Percentiles rank a stretch among this genome's conserved stretches.
These are phyloP conservation scores for Tichodroma muraria DNA, from an alignment of 2,113 vertebrate species.

Conservation along the genomic window DNA sequence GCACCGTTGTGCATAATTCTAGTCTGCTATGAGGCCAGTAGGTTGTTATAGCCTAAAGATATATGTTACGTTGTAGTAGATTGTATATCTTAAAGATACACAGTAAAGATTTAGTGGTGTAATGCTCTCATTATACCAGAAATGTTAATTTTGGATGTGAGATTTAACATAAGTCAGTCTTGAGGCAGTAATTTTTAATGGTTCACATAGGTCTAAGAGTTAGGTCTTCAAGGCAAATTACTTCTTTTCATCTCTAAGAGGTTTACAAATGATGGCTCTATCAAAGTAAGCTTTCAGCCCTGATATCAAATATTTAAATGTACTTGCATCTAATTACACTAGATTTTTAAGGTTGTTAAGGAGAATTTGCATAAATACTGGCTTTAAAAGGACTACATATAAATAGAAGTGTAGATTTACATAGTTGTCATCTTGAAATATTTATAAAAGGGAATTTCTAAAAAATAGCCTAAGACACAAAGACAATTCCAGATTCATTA, in stretches of 20 bases:
- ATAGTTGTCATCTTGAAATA: not conserved
- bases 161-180: not conserved
- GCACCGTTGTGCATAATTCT: not conserved
- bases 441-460: not conserved
- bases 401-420: not conserved
- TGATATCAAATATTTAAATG: constrained; percentile 19
- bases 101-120: not conserved
- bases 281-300: not conserved
- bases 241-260: constrained; percentile 21
- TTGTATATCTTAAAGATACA: not conserved
- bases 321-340: constrained; percentile 16
- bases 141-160: not conserved
- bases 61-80: not conserved
- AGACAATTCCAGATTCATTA: not conserved
- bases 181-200: not conserved
- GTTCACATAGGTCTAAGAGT: not conserved
- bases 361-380: not conserved
- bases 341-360: not conserved
- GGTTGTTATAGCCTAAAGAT: not conserved
- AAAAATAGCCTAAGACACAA: not conserved
- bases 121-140: constrained; percentile 1
- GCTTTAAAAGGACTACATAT: not conserved
- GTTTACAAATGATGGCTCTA: constrained; percentile 9
- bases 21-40: not conserved
- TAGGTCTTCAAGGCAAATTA: not conserved